These are phyloP conservation scores for Callyntrura sp. DNA, from an alignment of 2,888 invertebrate genomes.

Conservation along the genomic window DNA sequence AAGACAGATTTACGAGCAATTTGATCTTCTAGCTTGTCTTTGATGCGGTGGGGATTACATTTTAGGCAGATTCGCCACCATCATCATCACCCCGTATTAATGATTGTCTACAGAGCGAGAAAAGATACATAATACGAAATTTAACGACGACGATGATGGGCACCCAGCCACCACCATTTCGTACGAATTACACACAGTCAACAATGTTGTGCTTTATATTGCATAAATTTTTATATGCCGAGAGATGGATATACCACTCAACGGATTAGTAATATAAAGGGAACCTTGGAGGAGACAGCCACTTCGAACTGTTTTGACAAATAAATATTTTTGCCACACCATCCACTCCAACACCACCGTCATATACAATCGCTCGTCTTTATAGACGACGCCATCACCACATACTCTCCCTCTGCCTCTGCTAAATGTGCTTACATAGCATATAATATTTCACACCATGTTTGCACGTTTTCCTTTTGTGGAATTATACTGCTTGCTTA, in stretches of 20 bases:
- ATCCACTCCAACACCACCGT: background rate
- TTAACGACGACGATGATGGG: background rate
- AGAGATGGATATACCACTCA: no score
- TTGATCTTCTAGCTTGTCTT: constrained; percentile 55
- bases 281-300: constrained; percentile 30
- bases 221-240: constrained; percentile 1
- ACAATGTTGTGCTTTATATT: background rate
- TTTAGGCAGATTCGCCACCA: constrained; percentile 18
- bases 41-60: constrained; percentile 14
- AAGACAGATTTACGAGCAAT: constrained; percentile 70
- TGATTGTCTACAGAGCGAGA: background rate
- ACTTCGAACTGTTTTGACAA: constrained; percentile 49
- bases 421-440: background rate
- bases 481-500: no score
- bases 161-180: background rate
- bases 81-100: background rate
- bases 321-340: constrained; percentile 41
- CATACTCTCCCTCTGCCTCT: background rate
- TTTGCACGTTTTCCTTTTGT: constrained; percentile 49
- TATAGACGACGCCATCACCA: no score
- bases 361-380: no score
- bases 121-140: background rate
- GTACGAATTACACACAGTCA: background rate
- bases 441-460: constrained; percentile 58
- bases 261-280: constrained; percentile 14